Evolutionary conservation across 2,888 invertebrate genomes (phyloP).

Genomic region (Agrochola circellaris): DNA sequence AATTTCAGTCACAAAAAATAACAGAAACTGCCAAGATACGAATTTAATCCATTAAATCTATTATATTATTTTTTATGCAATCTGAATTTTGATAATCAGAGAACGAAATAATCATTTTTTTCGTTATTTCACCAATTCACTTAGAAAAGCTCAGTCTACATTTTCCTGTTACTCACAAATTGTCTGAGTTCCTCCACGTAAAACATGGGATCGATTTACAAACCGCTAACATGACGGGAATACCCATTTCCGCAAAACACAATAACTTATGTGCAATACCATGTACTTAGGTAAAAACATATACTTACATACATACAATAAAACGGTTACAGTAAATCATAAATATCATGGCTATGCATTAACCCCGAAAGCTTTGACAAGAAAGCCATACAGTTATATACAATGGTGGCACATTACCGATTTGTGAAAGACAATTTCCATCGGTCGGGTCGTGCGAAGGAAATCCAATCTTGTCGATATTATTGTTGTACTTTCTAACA

Average conservation of each 20-base stretch:
- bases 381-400: conserved; percentile 63
- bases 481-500: conserved; percentile 51
- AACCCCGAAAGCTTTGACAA: conserved; percentile 61
- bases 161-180: conserved; percentile 16
- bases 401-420: conserved; percentile 78
- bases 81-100: conserved; percentile 14
- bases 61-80: background rate
- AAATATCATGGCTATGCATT: conserved; percentile 55
- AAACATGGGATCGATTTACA: conserved; percentile 22
- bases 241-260: conserved; percentile 30
- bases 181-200: conserved; percentile 11
- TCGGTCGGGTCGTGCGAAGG: conserved; percentile 68
- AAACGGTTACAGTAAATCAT: conserved; percentile 45
- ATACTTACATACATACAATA: conserved; percentile 12
- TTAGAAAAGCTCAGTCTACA: background rate
- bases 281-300: conserved; percentile 5
- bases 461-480: conserved; percentile 59
- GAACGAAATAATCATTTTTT: background rate
- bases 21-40: conserved; percentile 4
- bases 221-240: conserved; percentile 11
- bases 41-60: conserved; percentile 12
- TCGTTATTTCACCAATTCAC: background rate
- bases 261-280: conserved; percentile 30
- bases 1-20: conserved; percentile 41
- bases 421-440: conserved; percentile 84